Conservation (phyloP, 37 sponge, comb jelly and placozoan genomes). For the Oscarella lobularis region DNA sequence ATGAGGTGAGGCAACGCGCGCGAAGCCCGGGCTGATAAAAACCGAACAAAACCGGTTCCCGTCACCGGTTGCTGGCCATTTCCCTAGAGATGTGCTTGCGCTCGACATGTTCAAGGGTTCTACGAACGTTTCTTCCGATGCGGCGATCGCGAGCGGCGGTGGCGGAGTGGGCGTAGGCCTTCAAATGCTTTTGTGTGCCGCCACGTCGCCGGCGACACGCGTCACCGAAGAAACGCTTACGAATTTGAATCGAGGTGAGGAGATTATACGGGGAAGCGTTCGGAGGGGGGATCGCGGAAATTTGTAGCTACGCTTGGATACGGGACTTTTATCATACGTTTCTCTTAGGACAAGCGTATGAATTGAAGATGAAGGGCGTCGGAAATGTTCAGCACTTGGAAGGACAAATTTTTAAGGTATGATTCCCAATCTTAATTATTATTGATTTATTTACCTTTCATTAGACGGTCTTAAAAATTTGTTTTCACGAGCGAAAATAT, state of each 20-base stretch:
- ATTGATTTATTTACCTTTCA: no score
- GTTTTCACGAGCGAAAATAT: conserved; percentile 39
- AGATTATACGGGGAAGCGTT: not conserved
- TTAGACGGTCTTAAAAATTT: conserved; percentile 20
- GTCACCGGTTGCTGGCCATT: no score
- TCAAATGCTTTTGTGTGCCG: not conserved
- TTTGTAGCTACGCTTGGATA: not conserved
- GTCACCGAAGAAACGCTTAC: not conserved
- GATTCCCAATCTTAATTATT: not conserved
- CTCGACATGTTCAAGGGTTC: conserved; percentile 5
- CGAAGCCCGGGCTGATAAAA: no score
- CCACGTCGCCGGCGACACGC: not conserved
- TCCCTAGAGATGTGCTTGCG: not conserved
- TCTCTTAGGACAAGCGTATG: conserved; percentile 23
- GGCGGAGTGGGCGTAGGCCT: not conserved
- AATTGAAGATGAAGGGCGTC: conserved; percentile 17
- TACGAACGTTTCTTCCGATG: no score
- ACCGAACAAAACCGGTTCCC: no score
- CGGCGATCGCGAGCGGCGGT: not conserved
- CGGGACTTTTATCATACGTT: not conserved
- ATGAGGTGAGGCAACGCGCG: not conserved
- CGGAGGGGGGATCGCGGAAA: not conserved
- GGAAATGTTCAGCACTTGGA: conserved; percentile 1
- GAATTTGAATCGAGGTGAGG: not conserved
- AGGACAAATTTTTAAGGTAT: not conserved